phyloP scores from a whole-genome alignment of 2,888 invertebrate genomes.

The Thereva nobilitata region DNA sequence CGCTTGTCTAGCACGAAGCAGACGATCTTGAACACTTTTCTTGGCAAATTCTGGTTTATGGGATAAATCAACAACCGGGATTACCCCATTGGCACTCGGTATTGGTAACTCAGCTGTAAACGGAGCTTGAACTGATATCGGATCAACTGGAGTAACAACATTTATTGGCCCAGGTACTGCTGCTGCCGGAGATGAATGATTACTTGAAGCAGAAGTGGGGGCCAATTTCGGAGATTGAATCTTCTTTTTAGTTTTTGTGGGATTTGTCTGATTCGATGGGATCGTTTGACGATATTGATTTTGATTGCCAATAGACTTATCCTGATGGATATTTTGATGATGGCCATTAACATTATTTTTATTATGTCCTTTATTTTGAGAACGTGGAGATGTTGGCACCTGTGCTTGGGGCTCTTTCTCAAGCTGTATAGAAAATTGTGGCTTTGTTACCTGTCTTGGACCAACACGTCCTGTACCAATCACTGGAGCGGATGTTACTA shows the following conservation, averaged over 20 bases:
- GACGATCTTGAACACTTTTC: slow-evolving; percentile 42
- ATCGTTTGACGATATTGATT: neutral
- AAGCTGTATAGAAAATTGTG: slow-evolving; percentile 41
- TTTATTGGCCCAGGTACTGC: slow-evolving; percentile 3
- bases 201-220: neutral
- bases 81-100: slow-evolving; percentile 27
- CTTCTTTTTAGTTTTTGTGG: slow-evolving; percentile 4
- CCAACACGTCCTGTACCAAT: slow-evolving; percentile 58
- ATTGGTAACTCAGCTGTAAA: slow-evolving; percentile 23
- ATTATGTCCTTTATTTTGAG: slow-evolving; percentile 9
- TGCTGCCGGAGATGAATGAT: neutral
- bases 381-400: slow-evolving; percentile 12
- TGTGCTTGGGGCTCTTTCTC: slow-evolving; percentile 33
- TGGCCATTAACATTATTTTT: neutral
- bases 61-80: slow-evolving; percentile 36
- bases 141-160: slow-evolving; percentile 3
- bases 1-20: slow-evolving; percentile 34
- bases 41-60: slow-evolving; percentile 42
- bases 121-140: slow-evolving; percentile 12
- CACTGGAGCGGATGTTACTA: slow-evolving; percentile 55
- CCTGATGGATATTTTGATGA: neutral
- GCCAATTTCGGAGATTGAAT: slow-evolving; percentile 8
- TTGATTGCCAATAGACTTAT: neutral
- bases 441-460: slow-evolving; percentile 51
- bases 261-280: neutral